Conservation (phyloP, 2,113 vertebrate species). For the Passer montanus region DNA sequence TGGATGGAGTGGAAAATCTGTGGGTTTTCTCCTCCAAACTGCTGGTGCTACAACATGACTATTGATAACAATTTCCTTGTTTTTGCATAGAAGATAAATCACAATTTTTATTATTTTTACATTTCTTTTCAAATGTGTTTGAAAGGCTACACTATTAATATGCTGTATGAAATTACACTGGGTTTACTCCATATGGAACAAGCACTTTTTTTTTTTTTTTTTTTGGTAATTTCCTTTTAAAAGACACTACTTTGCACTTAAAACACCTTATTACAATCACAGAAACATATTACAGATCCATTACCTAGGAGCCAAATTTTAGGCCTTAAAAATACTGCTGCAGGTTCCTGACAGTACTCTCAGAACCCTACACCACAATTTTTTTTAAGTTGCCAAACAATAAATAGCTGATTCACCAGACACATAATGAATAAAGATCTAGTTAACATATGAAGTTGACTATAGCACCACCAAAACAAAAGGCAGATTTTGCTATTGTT, state of each 20-base stretch:
- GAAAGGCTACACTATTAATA: not conserved
- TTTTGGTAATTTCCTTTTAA: not conserved
- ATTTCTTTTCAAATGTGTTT: not conserved
- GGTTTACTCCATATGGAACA: rapidly evolving
- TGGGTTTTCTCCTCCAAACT: rapidly evolving
- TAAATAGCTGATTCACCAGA: not conserved
- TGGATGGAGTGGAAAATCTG: not conserved
- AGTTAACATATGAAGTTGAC: not conserved
- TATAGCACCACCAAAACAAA: not conserved
- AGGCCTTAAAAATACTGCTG: not conserved
- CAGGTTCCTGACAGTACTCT: not conserved
- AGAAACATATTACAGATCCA: not conserved
- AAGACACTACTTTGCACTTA: not conserved
- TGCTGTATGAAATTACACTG: not conserved
- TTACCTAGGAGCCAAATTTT: not conserved
- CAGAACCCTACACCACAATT: not conserved
- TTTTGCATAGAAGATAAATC: not conserved
- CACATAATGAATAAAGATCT: not conserved
- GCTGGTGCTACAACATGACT: rapidly evolving
- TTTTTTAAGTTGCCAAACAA: not conserved
- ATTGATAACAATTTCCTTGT: not conserved
- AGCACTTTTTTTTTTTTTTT: not conserved
- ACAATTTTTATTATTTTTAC: not conserved
- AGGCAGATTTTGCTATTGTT: not conserved
- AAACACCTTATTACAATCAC: not conserved